Evolutionary conservation across 1,140 invertebrate species (phyloP).

Genomic region (Ganaspis sp.): DNA sequence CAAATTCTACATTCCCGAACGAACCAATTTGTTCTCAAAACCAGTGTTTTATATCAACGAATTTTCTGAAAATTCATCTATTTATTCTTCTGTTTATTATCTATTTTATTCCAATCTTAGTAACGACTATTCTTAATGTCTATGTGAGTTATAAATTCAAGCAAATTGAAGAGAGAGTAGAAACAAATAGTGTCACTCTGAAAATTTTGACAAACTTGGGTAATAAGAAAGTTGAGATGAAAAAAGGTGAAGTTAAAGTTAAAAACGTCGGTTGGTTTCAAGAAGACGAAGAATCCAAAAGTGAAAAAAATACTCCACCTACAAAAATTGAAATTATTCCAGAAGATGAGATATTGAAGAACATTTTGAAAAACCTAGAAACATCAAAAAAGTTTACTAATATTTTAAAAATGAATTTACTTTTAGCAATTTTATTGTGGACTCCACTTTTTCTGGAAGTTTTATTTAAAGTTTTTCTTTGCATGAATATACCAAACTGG

Average conservation of each 20-base stretch:
- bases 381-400: constrained; percentile 37
- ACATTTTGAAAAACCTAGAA: constrained; percentile 3
- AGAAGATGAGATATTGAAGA: constrained; percentile 21
- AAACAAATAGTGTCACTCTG: constrained; percentile 6
- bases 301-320: not conserved
- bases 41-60: constrained; percentile 56
- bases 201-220: constrained; percentile 10
- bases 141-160: constrained; percentile 32
- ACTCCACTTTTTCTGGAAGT: constrained; percentile 57
- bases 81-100: constrained; percentile 55
- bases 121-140: constrained; percentile 52
- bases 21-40: constrained; percentile 34
- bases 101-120: constrained; percentile 60
- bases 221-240: not conserved
- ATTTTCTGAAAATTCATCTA: constrained; percentile 58
- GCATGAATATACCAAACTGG: constrained; percentile 49
- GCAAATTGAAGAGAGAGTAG: constrained; percentile 39
- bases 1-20: not conserved
- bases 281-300: not conserved
- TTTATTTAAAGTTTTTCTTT: constrained; percentile 55
- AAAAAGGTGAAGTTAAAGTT: not conserved
- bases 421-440: constrained; percentile 56
- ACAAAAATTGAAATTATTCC: not conserved
- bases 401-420: constrained; percentile 46
- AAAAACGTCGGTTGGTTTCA: not conserved